phyloP scores from a whole-genome alignment of 2,888 invertebrate species.

The Merodon equestris region DNA sequence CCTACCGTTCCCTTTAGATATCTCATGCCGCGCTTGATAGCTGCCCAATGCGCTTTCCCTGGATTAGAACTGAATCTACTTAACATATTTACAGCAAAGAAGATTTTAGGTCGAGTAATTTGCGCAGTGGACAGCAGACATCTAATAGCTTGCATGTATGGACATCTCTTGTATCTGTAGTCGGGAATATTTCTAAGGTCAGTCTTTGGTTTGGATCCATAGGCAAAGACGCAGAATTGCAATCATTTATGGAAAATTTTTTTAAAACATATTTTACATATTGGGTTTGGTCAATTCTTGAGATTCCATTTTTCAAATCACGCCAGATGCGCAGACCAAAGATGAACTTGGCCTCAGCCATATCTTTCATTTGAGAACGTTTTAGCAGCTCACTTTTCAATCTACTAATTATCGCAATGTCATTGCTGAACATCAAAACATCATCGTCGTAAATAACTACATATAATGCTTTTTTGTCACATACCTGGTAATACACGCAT shows the following conservation, averaged over 20 bases:
- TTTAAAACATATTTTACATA: conserved; percentile 4
- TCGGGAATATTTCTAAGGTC: neutral
- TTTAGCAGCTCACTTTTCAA: neutral
- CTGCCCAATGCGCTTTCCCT: no score
- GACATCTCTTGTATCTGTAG: no score
- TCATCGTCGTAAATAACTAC: neutral
- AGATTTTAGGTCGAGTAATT: no score
- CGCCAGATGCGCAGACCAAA: neutral
- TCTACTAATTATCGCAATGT: neutral
- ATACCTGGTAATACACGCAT: neutral
- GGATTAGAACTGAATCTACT: no score
- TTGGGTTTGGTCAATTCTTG: conserved; percentile 1
- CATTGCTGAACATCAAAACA: conserved; percentile 3
- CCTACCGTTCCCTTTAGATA: no score
- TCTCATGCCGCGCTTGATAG: no score
- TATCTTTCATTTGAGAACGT: conserved; percentile 6
- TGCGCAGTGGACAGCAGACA: conserved; percentile 4
- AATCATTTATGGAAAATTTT: conserved; percentile 3
- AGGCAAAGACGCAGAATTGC: neutral
- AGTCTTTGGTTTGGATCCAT: conserved; percentile 10
- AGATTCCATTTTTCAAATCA: neutral
- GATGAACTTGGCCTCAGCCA: conserved; percentile 10
- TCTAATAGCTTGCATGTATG: conserved; percentile 12
- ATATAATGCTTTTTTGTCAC: neutral
- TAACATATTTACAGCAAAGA: no score